Evolutionary conservation across 2,113 vertebrate species (phyloP).

Genomic region (Pelecanoides urinatrix): DNA sequence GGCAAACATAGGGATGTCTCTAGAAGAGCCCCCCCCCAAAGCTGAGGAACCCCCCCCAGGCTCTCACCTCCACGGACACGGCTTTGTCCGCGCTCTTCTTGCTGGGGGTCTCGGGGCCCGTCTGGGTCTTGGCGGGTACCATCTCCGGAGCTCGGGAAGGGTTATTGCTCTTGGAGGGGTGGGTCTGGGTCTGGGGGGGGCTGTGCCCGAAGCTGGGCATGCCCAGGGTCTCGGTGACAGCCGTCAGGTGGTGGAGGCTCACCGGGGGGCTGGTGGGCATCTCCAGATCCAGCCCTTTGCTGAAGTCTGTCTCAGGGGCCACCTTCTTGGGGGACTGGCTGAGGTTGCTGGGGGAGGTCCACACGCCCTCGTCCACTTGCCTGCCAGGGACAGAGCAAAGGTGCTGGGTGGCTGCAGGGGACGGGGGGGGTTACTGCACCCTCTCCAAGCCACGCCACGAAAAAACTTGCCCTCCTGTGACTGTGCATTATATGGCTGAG

Average conservation of each 20-base stretch:
- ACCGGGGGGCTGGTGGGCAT: conserved; percentile 85
- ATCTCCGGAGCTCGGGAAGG: conserved; percentile 62
- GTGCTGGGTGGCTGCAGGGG: rapidly evolving
- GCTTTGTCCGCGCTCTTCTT: conserved; percentile 86
- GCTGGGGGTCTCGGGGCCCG: conserved; percentile 80
- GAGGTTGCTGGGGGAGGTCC: conserved; percentile 84
- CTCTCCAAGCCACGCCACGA: background rate
- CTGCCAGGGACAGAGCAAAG: conserved; percentile 54
- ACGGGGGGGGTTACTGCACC: background rate
- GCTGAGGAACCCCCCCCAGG: background rate
- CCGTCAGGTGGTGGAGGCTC: conserved; percentile 83
- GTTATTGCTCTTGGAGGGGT: conserved; percentile 79
- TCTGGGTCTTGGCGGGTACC: conserved; percentile 81
- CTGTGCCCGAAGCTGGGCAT: conserved; percentile 55
- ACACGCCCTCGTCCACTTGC: conserved; percentile 88
- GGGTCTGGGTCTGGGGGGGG: conserved; percentile 59
- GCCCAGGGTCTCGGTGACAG: conserved; percentile 72
- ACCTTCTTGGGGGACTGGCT: conserved; percentile 87
- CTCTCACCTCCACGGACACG: conserved; percentile 85
- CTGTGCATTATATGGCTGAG: rapidly evolving
- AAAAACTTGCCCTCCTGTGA: background rate
- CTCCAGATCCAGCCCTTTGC: conserved; percentile 86
- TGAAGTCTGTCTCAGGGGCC: conserved; percentile 77
- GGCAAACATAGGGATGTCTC: background rate
- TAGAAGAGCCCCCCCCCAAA: background rate